Conservation (phyloP, 2,797 vertebrate genomes). For the Chelmon rostratus region DNA sequence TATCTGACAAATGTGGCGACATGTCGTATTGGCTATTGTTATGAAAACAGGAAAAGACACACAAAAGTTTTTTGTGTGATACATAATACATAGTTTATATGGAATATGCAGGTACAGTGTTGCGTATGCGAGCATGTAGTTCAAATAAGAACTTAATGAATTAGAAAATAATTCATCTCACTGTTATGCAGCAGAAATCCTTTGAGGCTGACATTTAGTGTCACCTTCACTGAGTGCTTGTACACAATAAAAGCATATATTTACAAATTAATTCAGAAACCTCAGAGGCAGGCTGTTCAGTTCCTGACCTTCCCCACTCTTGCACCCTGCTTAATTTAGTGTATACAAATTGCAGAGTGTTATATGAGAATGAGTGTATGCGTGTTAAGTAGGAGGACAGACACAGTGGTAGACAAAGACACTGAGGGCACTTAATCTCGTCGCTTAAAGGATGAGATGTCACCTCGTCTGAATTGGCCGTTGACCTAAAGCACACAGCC, state of each 20-base stretch:
- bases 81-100: background rate
- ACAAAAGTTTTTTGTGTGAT: background rate
- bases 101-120: background rate
- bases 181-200: slow-evolving; percentile 14
- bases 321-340: slow-evolving; percentile 6
- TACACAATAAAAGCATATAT: slow-evolving; percentile 17
- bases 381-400: slow-evolving; percentile 7
- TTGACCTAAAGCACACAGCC: slow-evolving; percentile 13
- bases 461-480: background rate
- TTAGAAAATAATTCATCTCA: slow-evolving; percentile 4
- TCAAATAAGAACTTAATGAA: slow-evolving; percentile 12
- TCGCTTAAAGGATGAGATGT: slow-evolving; percentile 18
- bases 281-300: background rate
- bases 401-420: slow-evolving; percentile 21
- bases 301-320: slow-evolving; percentile 30
- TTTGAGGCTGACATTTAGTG: slow-evolving; percentile 22
- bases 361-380: slow-evolving; percentile 15
- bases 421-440: slow-evolving; percentile 31
- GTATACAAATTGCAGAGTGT: slow-evolving; percentile 4
- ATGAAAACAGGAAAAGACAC: background rate
- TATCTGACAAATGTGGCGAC: background rate
- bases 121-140: background rate
- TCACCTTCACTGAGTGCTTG: background rate
- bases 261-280: slow-evolving; percentile 5
- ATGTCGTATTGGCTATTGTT: background rate